phyloP scores from a whole-genome alignment of 2,888 invertebrate species.

The Cephonodes hylas region DNA sequence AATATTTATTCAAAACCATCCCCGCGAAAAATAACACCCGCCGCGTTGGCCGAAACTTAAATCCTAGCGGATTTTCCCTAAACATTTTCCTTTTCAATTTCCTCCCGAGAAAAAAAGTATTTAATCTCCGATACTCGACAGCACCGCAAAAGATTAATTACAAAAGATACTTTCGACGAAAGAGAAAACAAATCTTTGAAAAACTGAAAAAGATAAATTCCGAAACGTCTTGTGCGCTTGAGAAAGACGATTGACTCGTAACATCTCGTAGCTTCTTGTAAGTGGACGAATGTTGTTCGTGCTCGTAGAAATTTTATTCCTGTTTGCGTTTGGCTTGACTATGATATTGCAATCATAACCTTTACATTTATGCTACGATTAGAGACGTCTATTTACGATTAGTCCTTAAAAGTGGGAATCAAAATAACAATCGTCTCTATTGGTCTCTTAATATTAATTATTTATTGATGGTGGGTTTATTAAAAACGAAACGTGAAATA shows the following conservation, averaged over 20 bases:
- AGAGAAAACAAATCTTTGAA: not conserved
- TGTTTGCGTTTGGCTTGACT: too few relatives aligned
- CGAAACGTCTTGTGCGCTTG: not conserved
- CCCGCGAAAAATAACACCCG: not conserved
- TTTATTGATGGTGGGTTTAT: too few relatives aligned
- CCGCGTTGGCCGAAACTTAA: not conserved
- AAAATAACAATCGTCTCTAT: too few relatives aligned
- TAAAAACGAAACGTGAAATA: too few relatives aligned
- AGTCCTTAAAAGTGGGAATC: too few relatives aligned
- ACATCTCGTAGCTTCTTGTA: too few relatives aligned
- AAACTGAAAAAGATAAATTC: not conserved
- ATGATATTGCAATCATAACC: too few relatives aligned
- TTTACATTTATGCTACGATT: too few relatives aligned
- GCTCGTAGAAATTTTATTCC: too few relatives aligned
- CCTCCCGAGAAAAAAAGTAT: not conserved
- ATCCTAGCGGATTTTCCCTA: not conserved
- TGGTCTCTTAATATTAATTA: too few relatives aligned
- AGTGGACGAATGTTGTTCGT: too few relatives aligned
- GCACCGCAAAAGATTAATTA: not conserved
- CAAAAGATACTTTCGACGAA: conserved; percentile 1
- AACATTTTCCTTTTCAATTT: conserved; percentile 4
- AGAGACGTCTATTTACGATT: too few relatives aligned
- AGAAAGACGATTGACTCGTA: not conserved
- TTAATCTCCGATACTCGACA: not conserved
- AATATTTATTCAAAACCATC: not conserved